Base-by-base conservation (phyloP, 2,113 vertebrate species). In the Cathartes aura region DNA sequence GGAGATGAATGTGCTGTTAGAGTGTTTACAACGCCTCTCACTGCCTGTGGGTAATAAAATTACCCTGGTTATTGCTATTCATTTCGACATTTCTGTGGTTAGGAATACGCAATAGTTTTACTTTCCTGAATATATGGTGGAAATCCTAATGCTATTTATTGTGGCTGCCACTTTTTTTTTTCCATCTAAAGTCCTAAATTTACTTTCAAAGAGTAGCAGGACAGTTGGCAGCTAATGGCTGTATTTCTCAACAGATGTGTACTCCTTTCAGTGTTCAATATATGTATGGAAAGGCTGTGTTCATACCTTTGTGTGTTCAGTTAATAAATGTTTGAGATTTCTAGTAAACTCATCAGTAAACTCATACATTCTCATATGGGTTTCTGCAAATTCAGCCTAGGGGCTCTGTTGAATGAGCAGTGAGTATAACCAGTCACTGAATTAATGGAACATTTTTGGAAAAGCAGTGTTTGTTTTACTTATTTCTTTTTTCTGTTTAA, bases 1-100 rank as follows among this genome's bases (percentile, higher is more conserved):
- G 79, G 94, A 88, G 89, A 48, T 96, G 92, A 97, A 82, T 96
- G 95, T 91, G 56, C 94, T 90, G 80, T 95, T 96, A 63, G 83
- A 80, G 60, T 94, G 90, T 96, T 97, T 97, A 91, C 95, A 97
- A 94, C 9, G 66, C 89, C 84, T 94, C 87, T 97, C n/a, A 2
- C 89, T 96, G 94, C 79, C 78, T 79, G 80, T 94, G 95, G 94
- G 86, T 96, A 96, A 97, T 96, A 96, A 95, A 98, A 96, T 96
- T 96, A 80, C 94, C 58, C 64, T 82, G 82, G 93, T 97, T 97
- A 95, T 97, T 97, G 81, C 92, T 74, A 82, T 95, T 89, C 83
- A 78, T 95, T 93, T 93, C 0, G 6, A 90, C 91, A 66, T 91
- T 96, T 94, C 88, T 66, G 11, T 80, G 85, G 75, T 93, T 89